These are phyloP conservation scores for Quadroppia sp. DNA, from an alignment of 2,888 invertebrate genomes.

Conservation along the genomic window DNA sequence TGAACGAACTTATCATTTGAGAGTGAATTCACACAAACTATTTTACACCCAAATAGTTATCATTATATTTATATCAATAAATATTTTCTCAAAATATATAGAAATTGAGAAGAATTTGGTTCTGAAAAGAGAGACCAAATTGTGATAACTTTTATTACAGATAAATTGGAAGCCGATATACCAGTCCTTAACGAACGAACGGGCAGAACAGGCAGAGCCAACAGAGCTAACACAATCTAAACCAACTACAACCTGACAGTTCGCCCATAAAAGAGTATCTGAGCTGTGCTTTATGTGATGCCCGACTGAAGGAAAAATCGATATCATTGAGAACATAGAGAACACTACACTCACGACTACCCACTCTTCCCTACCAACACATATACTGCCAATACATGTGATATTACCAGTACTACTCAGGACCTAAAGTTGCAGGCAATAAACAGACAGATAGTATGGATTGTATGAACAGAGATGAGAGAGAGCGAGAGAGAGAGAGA, in stretches of 20 bases:
- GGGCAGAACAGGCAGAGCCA: neutral
- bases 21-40: neutral
- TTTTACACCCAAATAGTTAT: conserved; percentile 35
- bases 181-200: neutral
- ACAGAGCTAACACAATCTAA: neutral
- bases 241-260: conserved; percentile 30
- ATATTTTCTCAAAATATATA: neutral
- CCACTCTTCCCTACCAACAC: conserved; percentile 23
- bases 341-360: conserved; percentile 3
- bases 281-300: conserved; percentile 22
- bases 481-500: conserved; percentile 12
- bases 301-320: conserved; percentile 35
- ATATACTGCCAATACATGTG: neutral
- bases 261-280: conserved; percentile 32
- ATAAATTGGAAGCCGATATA: conserved; percentile 33
- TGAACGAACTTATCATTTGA: neutral
- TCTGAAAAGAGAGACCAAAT: neutral
- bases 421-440: conserved; percentile 27
- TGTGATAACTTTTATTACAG: conserved; percentile 30
- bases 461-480: conserved; percentile 17
- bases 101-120: neutral
- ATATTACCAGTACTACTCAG: conserved; percentile 20
- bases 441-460: conserved; percentile 23
- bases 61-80: conserved; percentile 32
- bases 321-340: conserved; percentile 31